Evolutionary conservation across 2,888 invertebrate genomes (phyloP).

Genomic region (Meghimatium bilineatum): DNA sequence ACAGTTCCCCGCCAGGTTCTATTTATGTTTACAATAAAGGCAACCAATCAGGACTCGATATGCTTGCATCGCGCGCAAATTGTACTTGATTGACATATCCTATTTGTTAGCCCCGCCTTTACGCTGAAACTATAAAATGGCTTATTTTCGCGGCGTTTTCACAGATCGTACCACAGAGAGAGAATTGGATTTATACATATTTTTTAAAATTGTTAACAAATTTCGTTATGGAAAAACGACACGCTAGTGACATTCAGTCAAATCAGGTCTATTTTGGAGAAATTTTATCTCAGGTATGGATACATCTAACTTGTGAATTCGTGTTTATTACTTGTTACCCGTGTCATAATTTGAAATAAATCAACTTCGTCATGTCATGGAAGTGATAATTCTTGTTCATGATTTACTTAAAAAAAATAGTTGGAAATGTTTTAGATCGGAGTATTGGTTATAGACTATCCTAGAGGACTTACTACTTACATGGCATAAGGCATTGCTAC

Average conservation of each 20-base stretch:
- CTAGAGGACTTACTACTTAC: too few relatives aligned
- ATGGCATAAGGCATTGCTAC: too few relatives aligned
- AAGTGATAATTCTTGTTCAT: too few relatives aligned
- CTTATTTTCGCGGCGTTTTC: background rate
- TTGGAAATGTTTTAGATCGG: too few relatives aligned
- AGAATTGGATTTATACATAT: background rate
- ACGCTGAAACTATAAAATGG: background rate
- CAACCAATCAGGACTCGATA: conserved; percentile 50
- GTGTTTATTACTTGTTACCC: background rate
- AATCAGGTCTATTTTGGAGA: conserved; percentile 27
- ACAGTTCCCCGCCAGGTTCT: conserved; percentile 3
- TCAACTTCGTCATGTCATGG: too few relatives aligned
- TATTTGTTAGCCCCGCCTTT: conserved; percentile 23
- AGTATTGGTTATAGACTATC: too few relatives aligned
- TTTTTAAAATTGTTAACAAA: background rate
- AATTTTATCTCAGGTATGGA: conserved; percentile 31
- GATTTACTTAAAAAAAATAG: too few relatives aligned
- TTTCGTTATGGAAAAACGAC: conserved; percentile 4
- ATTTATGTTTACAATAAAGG: conserved; percentile 18
- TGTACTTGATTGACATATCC: conserved; percentile 26
- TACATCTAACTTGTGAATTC: background rate
- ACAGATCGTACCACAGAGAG: too few relatives aligned
- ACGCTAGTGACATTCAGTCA: background rate
- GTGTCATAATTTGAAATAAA: too few relatives aligned
- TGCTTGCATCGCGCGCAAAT: conserved; percentile 29